Evolutionary conservation across 2,888 invertebrate genomes (phyloP).

Genomic region (Euclidia mi): DNA sequence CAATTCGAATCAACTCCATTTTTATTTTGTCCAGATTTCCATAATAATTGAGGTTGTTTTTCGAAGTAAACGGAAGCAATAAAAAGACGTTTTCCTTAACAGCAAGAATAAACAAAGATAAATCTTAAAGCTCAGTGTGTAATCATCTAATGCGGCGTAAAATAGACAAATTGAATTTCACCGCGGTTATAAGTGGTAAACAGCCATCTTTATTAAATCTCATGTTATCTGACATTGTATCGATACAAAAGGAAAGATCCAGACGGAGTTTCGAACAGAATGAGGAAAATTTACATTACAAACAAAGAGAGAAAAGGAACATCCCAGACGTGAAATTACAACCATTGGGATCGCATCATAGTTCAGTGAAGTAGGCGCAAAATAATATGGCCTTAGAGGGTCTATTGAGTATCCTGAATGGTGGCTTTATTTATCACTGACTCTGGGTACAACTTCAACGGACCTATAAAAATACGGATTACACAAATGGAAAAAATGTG

Average conservation of each 20-base stretch:
- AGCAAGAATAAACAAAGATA: background rate
- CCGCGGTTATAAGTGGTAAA: slow-evolving; percentile 64
- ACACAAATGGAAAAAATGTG: background rate
- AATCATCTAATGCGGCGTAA: slow-evolving; percentile 70
- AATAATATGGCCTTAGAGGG: slow-evolving; percentile 67
- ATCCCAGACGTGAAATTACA: slow-evolving; percentile 76
- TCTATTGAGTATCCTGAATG: slow-evolving; percentile 57
- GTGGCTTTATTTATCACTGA: slow-evolving; percentile 69
- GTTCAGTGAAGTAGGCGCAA: slow-evolving; percentile 58
- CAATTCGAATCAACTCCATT: background rate
- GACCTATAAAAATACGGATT: background rate
- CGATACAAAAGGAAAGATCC: slow-evolving; percentile 75
- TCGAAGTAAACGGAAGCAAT: too few relatives aligned
- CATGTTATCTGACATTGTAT: slow-evolving; percentile 73
- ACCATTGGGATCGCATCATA: slow-evolving; percentile 65
- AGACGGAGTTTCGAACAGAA: slow-evolving; percentile 67
- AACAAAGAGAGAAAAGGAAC: slow-evolving; percentile 74
- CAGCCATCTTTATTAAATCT: slow-evolving; percentile 76
- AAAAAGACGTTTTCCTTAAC: too few relatives aligned
- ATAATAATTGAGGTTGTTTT: too few relatives aligned
- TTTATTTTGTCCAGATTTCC: too few relatives aligned
- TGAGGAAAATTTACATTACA: slow-evolving; percentile 80
- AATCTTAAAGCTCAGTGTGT: slow-evolving; percentile 36
- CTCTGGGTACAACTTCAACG: slow-evolving; percentile 47
- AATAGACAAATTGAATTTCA: slow-evolving; percentile 64